Conservation (phyloP, 37 sponge, comb jelly and placozoan species). For the Dysidea cf. avara region DNA sequence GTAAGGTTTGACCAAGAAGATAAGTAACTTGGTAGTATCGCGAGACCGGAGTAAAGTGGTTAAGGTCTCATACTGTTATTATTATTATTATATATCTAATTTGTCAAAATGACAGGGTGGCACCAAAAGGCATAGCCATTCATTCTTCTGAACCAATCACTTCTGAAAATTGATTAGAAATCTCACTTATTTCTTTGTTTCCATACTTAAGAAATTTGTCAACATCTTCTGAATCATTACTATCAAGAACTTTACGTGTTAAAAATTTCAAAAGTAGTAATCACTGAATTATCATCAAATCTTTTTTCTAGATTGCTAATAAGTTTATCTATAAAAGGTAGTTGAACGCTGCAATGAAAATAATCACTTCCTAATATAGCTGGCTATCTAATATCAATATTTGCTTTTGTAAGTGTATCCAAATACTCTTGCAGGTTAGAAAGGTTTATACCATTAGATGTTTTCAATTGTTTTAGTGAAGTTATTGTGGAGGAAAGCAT, state of each 20-base stretch:
- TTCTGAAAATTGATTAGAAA: neutral
- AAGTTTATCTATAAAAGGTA: neutral
- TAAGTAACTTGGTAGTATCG: no score
- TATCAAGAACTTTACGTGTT: constrained; percentile 5
- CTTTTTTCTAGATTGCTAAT: constrained; percentile 1
- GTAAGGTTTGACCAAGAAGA: no score
- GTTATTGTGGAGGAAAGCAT: constrained; percentile 10
- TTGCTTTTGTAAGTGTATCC: neutral
- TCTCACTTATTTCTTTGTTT: neutral
- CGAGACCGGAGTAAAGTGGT: no score
- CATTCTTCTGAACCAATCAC: no score
- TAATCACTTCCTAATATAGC: constrained; percentile 21
- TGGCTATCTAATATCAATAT: constrained; percentile 17
- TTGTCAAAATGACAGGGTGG: no score
- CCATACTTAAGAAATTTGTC: neutral
- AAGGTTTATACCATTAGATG: neutral
- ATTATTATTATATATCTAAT: no score
- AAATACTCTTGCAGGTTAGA: neutral
- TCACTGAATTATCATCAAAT: constrained; percentile 9
- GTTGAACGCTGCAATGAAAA: neutral
- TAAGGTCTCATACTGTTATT: no score
- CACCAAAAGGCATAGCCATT: no score
- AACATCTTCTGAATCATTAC: neutral
- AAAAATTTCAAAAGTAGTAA: constrained; percentile 17
- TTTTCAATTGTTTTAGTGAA: constrained; percentile 11